Evolutionary conservation across 2,797 vertebrate genomes (phyloP), one percentile per base, ranked within the genome.

Genomic region (Chanos chanos): DNA sequence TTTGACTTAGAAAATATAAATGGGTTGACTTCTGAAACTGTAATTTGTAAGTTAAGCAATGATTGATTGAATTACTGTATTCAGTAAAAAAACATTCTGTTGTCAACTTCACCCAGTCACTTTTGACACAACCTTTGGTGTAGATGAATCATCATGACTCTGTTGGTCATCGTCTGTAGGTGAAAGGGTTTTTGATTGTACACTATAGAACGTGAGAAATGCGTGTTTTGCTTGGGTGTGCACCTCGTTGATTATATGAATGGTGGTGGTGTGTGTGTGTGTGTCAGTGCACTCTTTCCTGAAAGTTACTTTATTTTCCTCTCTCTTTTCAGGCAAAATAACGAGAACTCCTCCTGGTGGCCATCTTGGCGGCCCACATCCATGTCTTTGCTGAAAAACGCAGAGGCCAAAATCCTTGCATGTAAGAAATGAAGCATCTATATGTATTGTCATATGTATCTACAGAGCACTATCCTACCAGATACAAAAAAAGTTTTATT

Each of bases 331-430:
- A 90, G 89, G 64, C 41, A 72, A 16, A 86, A 78, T 77, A 90
- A 91, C 51, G 70, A 84, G 40, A 62, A 39, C 47, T 92, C 92
- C 89, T 86, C 81, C 75, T 95, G 92, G 93, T 90, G 92, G 80
- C 93, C 93, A 0, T 85, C 93, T 59, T 96, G 94, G 94, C 85
- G 92, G 62, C 94, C 94, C 2, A 96, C 94, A 41, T 96, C 94
- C 53, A 94, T 94, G 92, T 93, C 94, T 36, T 86, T 93, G 18
- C 80, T 96, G 72, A 96, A 95, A 84, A 91, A 89, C n/a, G 81
- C 92, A n/a, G 94, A 96, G 79, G 86, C 91, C 67, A 93, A 89
- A 84, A 94, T 96, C 66, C 90, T 96, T 43, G 85, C 90, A 27
- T 92, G 94, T 96, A 83, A 89, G 91, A 28, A 12, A 25, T 13